Evolutionary conservation across 2,888 invertebrate species (phyloP), one percentile per base, ranked within the genome.

Genomic region (Drosophila histrio): DNA sequence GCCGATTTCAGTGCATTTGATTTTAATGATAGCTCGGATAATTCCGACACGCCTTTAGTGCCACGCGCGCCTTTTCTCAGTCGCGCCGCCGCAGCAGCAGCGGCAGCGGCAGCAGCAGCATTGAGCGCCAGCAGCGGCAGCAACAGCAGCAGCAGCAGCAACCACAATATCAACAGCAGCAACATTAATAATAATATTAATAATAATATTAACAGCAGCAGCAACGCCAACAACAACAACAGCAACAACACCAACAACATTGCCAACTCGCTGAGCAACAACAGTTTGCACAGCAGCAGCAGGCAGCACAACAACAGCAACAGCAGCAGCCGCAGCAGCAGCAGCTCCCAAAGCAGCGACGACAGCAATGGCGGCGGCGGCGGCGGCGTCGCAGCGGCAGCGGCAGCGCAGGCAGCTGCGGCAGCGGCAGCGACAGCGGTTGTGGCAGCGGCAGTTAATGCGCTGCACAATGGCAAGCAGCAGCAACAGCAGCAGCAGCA

Each of bases 1-100:
- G 78, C 88, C 69, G 91, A 91, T 77, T 91, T 91, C 57, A 91
- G 91, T 81, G 91, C 91, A 64, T 91, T 91, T 85, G 91, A 91
- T 79, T 91, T 91, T 65, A 91, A 91, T 77, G 91, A 91, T 57
- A 91, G 90, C 73, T 91, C 91, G 63, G 91, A 91, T 81, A 91
- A 90, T 73, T 91, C 91, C 81, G 82, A 89, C 65, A 79, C 84
- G 50, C 84, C 84, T 50, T 66, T 86, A 50, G 87, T 84, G 71
- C 89, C 91, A 64, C 91, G 91, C 50, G 86, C 88, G 53, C 89
- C 90, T 26, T 91, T 91, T 57, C 86, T 91, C 21, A 91, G 89
- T 80, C 91, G 91, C 44, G 84, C 83, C 21, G 87, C 82, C 1
- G 81, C 84, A 9, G 79, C 79, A 30, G 77, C 74, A 32, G 74